A percentile compares a stretch with the other conserved stretches of the same genome.
Evolutionary conservation across 2,797 vertebrate genomes (phyloP).

Genomic region (Euthynnus affinis): DNA sequence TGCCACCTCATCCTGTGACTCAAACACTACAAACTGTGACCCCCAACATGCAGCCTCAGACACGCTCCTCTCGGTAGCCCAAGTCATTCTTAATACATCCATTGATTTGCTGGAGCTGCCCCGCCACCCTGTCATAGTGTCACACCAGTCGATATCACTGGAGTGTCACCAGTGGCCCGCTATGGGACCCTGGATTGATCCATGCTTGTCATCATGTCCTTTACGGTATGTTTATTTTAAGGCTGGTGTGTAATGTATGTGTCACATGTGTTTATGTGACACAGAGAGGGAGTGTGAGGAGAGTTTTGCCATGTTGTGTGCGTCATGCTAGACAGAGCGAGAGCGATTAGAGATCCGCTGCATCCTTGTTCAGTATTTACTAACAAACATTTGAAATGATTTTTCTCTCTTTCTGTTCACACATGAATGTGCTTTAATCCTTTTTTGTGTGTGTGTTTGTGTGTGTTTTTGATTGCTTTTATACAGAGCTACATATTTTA

Average conservation of each 20-base stretch:
- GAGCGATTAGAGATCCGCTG: conserved; percentile 44
- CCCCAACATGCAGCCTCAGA: conserved; percentile 31
- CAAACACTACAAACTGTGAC: conserved; percentile 19
- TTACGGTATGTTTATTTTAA: conserved; percentile 60
- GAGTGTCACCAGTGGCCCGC: conserved; percentile 34
- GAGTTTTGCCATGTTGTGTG: conserved; percentile 49
- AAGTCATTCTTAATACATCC: conserved; percentile 21
- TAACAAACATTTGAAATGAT: background rate
- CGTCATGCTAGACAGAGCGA: conserved; percentile 44
- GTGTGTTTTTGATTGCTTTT: background rate
- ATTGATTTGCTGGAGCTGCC: conserved; percentile 45
- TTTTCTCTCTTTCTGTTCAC: background rate
- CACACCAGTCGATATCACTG: conserved; percentile 40
- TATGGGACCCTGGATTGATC: conserved; percentile 39
- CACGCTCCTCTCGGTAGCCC: conserved; percentile 23
- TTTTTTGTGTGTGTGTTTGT: background rate
- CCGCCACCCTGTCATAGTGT: conserved; percentile 38
- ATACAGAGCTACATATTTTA: background rate
- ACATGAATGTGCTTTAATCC: conserved; percentile 1
- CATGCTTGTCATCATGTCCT: conserved; percentile 60
- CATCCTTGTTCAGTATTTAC: conserved; percentile 23
- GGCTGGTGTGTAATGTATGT: conserved; percentile 59
- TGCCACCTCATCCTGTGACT: conserved; percentile 10
- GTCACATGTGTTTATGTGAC: conserved; percentile 49
- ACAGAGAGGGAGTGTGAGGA: conserved; percentile 45